These are phyloP conservation scores for Sitta europaea DNA, from an alignment of 2,113 vertebrate genomes.

Conservation along the genomic window DNA sequence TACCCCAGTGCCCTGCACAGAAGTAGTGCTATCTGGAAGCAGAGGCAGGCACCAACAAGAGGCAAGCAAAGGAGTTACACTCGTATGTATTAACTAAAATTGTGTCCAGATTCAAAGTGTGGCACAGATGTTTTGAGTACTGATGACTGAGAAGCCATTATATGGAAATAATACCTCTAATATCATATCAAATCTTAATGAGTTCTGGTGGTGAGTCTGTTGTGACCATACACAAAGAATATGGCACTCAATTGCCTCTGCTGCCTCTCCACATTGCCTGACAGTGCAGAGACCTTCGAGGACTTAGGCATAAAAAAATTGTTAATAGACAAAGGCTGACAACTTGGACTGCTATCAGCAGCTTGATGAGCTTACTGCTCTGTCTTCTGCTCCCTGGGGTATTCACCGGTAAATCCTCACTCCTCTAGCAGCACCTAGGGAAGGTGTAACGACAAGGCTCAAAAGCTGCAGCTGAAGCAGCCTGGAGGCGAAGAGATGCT, in stretches of 20 bases:
- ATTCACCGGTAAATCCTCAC: neutral
- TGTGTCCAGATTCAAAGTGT: neutral
- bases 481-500: neutral
- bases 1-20: neutral
- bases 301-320: neutral
- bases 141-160: neutral
- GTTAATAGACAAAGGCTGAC: neutral
- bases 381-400: neutral
- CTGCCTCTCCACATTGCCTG: neutral
- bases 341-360: neutral
- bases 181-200: fast-evolving
- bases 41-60: neutral
- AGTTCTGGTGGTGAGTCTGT: neutral
- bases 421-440: neutral
- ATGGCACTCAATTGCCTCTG: neutral
- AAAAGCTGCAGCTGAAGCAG: neutral
- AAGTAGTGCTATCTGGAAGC: neutral
- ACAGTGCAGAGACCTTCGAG: neutral
- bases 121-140: neutral
- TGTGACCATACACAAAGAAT: neutral
- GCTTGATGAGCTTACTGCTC: neutral
- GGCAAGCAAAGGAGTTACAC: neutral
- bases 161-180: neutral
- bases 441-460: neutral
- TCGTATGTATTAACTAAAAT: neutral